Evolutionary conservation across 2,113 vertebrate species (phyloP).

Genomic region (Ptilorrhoa leucosticta): DNA sequence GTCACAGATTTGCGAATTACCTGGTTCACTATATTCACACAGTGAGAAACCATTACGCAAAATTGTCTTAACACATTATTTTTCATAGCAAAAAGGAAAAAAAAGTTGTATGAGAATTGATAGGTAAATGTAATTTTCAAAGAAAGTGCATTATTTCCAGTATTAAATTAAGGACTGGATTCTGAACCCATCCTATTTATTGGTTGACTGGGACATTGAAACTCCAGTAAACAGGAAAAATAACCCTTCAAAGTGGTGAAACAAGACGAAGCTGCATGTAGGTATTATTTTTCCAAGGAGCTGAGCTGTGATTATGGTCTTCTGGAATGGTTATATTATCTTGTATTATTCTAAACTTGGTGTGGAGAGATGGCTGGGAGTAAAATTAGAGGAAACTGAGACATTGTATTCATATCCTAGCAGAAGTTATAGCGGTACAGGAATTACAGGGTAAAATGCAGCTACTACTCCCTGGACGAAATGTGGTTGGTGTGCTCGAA

Average conservation of each 20-base stretch:
- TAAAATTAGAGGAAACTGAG: background rate
- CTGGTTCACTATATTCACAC: background rate
- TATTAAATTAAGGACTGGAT: background rate
- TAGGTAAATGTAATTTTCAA: background rate
- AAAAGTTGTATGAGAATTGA: background rate
- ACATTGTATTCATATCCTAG: background rate
- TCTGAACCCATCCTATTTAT: background rate
- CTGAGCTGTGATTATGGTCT: background rate
- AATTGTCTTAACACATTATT: background rate
- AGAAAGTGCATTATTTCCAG: background rate
- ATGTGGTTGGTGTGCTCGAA: fast-evolving
- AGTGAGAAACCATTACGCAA: background rate
- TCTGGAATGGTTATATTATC: background rate
- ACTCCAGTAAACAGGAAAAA: background rate
- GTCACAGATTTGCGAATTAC: background rate
- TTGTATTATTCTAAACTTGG: background rate
- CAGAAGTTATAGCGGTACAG: background rate
- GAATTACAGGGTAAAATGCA: background rate
- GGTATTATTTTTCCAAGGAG: background rate
- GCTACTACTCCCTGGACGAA: background rate
- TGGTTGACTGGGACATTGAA: background rate
- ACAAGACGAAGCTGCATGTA: background rate
- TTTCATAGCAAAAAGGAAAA: background rate
- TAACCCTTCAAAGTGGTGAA: background rate
- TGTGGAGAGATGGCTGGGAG: background rate